Base-by-base conservation (phyloP, 2,888 invertebrate species). In the Orthonevra nobilis region DNA sequence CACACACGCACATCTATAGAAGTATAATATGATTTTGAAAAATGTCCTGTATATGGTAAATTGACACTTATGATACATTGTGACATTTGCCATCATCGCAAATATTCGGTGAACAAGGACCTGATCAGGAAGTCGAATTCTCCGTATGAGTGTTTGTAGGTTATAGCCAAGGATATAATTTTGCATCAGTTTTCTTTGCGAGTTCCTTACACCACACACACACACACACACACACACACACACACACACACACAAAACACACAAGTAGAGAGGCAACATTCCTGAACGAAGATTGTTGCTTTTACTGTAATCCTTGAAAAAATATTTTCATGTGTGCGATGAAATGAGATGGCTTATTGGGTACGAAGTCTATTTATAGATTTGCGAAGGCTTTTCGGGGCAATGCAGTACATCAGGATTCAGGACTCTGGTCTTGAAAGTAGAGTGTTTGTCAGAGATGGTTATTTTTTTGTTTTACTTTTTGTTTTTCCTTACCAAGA, bases 61-160 rank as follows among this genome's bases (percentile, higher is more conserved):
- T 40, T 68, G 61, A 46, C 52, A 74, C 28, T 54, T 54, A 68
- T 28, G 34, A 23, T 34, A 54, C 32, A 61, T 61, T 68, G 61
- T 17, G 14, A n/a, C n/a, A 69, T 69, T 48, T 54, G 46, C 28
- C 34, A 60, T 34, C 46, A 48, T 26, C 30, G 48, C 2, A 23
- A 5, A 23, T 23, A 23, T 23, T 3, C 5, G 23, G 23, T 5
- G n/a, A n/a, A n/a, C n/a, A n/a, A n/a, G 23, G 23, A 4, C 23
- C 23, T 23, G 23, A 23, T 23, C 23, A 23, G 23, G 23, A 23
- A 23, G 23, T 23, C 23, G 3, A 23, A 4, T 23, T n/a, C n/a
- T n/a, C n/a, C n/a, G n/a, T 3, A 23, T 23, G 38, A 12, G n/a
- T 10, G 10, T 28, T 14, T 30, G 2, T 56, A 15, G 19, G 20